phyloP scores from a whole-genome alignment of 2,113 vertebrate species.

The Sapajus apella region DNA sequence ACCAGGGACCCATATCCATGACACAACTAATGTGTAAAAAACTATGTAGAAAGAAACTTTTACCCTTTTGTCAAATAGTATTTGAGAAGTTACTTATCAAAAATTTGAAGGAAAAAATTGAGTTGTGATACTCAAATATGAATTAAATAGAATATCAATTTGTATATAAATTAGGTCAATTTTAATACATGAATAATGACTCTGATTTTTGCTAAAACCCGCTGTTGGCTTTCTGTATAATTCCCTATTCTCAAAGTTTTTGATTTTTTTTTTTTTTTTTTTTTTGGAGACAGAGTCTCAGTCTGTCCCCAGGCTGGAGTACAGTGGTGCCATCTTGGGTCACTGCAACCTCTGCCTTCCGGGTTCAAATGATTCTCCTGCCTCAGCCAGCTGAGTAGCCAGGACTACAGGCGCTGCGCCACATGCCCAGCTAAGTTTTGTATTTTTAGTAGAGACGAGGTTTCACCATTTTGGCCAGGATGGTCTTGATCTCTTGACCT shows the following conservation, averaged over 20 bases:
- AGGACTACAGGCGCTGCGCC: too few species aligned
- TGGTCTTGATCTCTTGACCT: too few species aligned
- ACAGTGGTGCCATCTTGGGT: too few species aligned
- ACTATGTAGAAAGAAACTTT: background rate
- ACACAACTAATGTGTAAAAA: background rate
- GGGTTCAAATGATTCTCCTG: too few species aligned
- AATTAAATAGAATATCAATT: background rate
- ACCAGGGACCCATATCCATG: background rate
- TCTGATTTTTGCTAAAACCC: background rate
- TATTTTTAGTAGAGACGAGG: too few species aligned
- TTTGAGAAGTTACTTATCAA: background rate
- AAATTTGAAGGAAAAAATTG: constrained; percentile 31
- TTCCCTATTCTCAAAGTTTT: constrained; percentile 4
- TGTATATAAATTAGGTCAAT: background rate
- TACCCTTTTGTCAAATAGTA: background rate
- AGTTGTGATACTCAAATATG: constrained; percentile 2
- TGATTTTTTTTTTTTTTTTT: constrained; percentile 62
- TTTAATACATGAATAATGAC: constrained; percentile 4
- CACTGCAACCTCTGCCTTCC: too few species aligned
- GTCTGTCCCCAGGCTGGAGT: too few species aligned
- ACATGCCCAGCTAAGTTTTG: too few species aligned
- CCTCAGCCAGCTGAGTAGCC: too few species aligned
- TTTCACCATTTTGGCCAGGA: too few species aligned
- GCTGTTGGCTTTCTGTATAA: constrained; percentile 13
- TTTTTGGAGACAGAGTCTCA: background rate